Base-by-base conservation (phyloP, 2,113 vertebrate species). In the Elephantulus edwardii region DNA sequence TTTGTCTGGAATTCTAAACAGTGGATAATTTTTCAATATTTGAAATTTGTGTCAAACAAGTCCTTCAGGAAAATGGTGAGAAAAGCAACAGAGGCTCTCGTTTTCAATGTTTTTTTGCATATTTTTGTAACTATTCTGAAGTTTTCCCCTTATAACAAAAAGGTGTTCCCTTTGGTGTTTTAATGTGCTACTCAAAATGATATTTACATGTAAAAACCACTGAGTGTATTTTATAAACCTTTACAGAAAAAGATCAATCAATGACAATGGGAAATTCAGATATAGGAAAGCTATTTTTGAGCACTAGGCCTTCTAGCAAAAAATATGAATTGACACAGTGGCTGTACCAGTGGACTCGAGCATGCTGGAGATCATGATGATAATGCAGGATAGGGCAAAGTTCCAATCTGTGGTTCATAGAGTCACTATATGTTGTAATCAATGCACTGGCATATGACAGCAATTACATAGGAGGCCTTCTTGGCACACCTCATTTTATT, bases 231-330 rank as follows among this genome's bases (percentile, higher is more conserved):
- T 14, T 35, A 19, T 0, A 83, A 88, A 94, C 1, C 2, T 93
- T 86, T 56, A 74, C 24, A 72, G 62, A 89, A 77, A 83, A 9
- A 71, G 26, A 92, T 28, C 20, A 71, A 3, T 76, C 11, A 17
- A 46, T 6, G 44, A 8, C 52, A 92, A 71, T 75, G 38, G 26
- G 3, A 38, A 80, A 89, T 56, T 68, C n/a, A 64, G 28, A 54
- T 13, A 84, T 72, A 56, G 44, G 72, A 78, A 87, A 89, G 26
- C 35, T 82, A 48, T 58, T 82, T 82, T 80, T 93, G 81, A 76
- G n/a, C n/a, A 68, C 2, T 82, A 22, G 22, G 2, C n/a, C n/a
- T n/a, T n/a, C n/a, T n/a, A n/a, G n/a, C n/a, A n/a, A n/a, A n/a
- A n/a, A n/a, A n/a, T n/a, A n/a, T n/a, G n/a, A n/a, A n/a, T n/a